A percentile compares a stretch with the other conserved stretches of the same genome.
Evolutionary conservation across 1,140 invertebrate species (phyloP).

Genomic region (Hylyphantes graminicola): DNA sequence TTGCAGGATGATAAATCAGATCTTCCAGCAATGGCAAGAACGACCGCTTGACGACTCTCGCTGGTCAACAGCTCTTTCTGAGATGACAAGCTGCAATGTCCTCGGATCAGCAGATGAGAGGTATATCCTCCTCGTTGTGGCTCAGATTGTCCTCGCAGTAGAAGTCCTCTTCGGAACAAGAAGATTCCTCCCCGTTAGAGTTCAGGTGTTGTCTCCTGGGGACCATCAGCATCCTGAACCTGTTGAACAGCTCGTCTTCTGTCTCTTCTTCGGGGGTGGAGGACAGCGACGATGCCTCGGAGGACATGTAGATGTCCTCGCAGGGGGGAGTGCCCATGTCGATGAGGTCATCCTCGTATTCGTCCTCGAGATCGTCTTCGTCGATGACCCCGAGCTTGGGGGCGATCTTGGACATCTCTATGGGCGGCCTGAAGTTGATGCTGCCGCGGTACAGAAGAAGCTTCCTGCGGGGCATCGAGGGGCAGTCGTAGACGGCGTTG

Average conservation of each 20-base stretch:
- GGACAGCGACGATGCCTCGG: slow-evolving; percentile 29
- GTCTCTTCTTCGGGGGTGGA: slow-evolving; percentile 42
- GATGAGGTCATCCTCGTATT: slow-evolving; percentile 10
- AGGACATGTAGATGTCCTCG: slow-evolving; percentile 24
- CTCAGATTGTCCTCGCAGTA: slow-evolving; percentile 20
- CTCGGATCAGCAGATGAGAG: slow-evolving; percentile 16
- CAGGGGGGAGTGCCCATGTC: slow-evolving; percentile 29
- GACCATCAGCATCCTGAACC: slow-evolving; percentile 12
- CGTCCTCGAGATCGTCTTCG: slow-evolving; percentile 80
- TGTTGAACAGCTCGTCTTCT: slow-evolving; percentile 29
- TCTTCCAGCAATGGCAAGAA: neutral
- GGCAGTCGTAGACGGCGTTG: slow-evolving; percentile 83
- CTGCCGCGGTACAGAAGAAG: slow-evolving; percentile 75
- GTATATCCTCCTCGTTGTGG: slow-evolving; percentile 4
- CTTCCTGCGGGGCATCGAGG: slow-evolving; percentile 71
- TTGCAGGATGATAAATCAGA: too few relatives aligned
- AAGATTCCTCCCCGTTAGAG: slow-evolving; percentile 32
- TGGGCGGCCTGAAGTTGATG: slow-evolving; percentile 81
- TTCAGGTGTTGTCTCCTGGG: slow-evolving; percentile 11
- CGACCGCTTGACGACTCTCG: too few relatives aligned
- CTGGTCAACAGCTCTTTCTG: too few relatives aligned
- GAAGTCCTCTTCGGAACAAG: slow-evolving; percentile 35
- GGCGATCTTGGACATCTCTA: slow-evolving; percentile 93
- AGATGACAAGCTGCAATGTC: neutral
- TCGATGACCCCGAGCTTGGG: slow-evolving; percentile 94